These are phyloP conservation scores for Anguilla obscura DNA, from an alignment of 2,797 vertebrate species.

Conservation along the genomic window DNA sequence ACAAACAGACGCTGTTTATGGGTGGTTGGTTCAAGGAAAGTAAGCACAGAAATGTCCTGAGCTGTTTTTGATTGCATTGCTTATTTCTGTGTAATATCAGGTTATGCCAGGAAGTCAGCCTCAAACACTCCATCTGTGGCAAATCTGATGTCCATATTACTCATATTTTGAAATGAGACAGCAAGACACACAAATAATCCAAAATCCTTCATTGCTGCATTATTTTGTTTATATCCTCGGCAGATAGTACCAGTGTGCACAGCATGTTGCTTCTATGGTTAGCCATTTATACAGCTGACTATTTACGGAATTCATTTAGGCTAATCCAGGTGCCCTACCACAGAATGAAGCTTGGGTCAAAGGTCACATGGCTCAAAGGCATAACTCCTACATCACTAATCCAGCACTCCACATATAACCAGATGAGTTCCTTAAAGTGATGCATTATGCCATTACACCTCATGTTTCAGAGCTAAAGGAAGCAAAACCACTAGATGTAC, in stretches of 20 bases:
- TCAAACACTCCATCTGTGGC: too few species aligned
- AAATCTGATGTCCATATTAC: too few species aligned
- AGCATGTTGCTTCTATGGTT: too few species aligned
- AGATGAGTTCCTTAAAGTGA: background rate
- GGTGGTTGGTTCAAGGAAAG: background rate
- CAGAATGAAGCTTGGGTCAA: background rate
- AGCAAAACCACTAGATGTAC: background rate
- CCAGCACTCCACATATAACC: background rate
- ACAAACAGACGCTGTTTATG: background rate
- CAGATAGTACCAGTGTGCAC: background rate
- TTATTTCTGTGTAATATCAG: too few species aligned
- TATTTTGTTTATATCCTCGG: background rate
- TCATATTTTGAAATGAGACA: too few species aligned
- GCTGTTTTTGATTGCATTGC: background rate
- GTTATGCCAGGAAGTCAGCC: too few species aligned
- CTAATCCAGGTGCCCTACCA: background rate
- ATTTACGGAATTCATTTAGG: background rate
- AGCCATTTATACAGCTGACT: background rate
- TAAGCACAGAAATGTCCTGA: background rate
- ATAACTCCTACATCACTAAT: background rate
- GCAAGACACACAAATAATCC: too few species aligned
- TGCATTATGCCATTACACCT: background rate
- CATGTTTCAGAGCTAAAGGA: background rate
- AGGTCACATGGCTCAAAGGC: background rate
- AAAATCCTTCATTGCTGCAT: background rate